phyloP scores from a whole-genome alignment of 2,113 vertebrate species.

The Cyphomyrus plagiostoma region DNA sequence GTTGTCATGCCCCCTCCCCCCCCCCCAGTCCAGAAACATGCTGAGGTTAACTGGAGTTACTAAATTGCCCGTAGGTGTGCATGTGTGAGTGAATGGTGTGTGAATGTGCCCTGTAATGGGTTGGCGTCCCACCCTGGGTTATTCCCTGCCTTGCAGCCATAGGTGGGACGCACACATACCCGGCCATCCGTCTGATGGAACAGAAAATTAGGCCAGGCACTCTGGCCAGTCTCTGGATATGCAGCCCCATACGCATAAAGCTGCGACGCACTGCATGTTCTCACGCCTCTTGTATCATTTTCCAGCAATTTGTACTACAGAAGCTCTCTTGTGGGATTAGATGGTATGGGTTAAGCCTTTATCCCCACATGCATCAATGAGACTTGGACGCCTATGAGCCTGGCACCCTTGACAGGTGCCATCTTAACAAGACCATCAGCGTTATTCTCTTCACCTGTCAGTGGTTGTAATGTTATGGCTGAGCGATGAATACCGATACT shows the following conservation, averaged over 20 bases:
- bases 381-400: not conserved
- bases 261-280: no score
- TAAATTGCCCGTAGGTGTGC: not conserved
- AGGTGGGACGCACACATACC: not conserved
- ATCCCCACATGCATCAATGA: not conserved
- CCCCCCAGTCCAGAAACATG: not conserved
- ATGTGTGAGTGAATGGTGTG: not conserved
- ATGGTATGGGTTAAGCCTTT: not conserved
- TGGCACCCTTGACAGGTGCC: not conserved
- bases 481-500: not conserved
- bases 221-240: not conserved
- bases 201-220: not conserved
- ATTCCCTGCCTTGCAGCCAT: not conserved
- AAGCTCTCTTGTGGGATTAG: not conserved
- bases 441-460: not conserved
- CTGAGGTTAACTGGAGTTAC: not conserved
- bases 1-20: not conserved
- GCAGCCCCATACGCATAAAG: not conserved
- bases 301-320: no score
- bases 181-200: not conserved
- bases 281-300: no score
- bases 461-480: not conserved
- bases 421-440: not conserved
- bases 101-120: not conserved
- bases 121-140: not conserved